These are phyloP conservation scores for Phengaris alcon DNA, from an alignment of 2,888 invertebrate species.

Conservation along the genomic window DNA sequence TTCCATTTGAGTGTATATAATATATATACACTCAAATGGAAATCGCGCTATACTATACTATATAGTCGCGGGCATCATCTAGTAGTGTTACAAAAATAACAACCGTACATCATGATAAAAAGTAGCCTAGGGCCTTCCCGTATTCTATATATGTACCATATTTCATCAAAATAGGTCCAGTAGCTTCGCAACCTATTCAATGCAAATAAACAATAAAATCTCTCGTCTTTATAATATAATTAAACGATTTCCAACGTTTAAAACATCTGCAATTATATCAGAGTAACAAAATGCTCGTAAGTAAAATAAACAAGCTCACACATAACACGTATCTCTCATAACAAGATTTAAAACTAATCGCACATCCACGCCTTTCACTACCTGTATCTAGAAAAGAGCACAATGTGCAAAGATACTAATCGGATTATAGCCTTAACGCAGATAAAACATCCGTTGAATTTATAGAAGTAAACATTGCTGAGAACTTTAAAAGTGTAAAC, in stretches of 20 bases:
- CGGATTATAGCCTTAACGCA: background rate
- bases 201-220: too few species aligned
- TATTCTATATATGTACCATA: too few species aligned
- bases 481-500: slow-evolving; percentile 12
- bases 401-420: slow-evolving; percentile 13
- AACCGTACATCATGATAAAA: too few species aligned
- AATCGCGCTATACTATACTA: too few species aligned
- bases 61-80: too few species aligned
- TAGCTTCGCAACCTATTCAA: too few species aligned
- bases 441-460: slow-evolving; percentile 14
- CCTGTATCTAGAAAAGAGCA: background rate
- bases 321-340: background rate
- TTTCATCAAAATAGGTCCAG: too few species aligned
- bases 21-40: too few species aligned
- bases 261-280: background rate
- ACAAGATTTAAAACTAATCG: slow-evolving; percentile 18
- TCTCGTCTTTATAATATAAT: too few species aligned
- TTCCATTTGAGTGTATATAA: too few species aligned
- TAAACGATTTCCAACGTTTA: background rate
- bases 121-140: too few species aligned
- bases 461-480: slow-evolving; percentile 5
- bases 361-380: background rate
- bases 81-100: too few species aligned
- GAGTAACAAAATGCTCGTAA: background rate
- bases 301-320: background rate